Evolutionary conservation across 2,888 invertebrate species (phyloP), one percentile per base, ranked within the genome.

Genomic region (Plagodis pulveraria): DNA sequence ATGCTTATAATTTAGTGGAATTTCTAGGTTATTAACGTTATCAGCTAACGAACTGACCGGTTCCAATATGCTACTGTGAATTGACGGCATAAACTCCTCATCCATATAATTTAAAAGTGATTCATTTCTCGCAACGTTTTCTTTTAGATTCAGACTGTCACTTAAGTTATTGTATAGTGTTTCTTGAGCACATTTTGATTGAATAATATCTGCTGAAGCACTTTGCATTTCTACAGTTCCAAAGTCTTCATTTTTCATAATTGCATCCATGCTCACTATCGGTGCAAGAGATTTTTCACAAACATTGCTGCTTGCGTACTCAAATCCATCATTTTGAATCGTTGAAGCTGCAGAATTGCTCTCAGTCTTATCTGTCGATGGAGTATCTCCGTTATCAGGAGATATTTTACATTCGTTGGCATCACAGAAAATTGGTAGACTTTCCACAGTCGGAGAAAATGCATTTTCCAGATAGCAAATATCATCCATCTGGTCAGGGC

Each of bases 401-500:
- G 92, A 91, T 67, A 78, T 80, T 81, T 92, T 92, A 73, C 80
- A 84, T 65, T 87, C 88, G 73, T 81, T 86, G 65, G 68, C 84
- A 81, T 86, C 87, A 84, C 87, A 88, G 74, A 92, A 91, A 71
- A 85, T 88, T 65, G 92, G 92, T 73, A 95, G 86, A 72, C 95
- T 94, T 78, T 95, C 95, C 66, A 94, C 94, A 64, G 95, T 95
- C 50, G 95, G 95, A 55, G 95, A 95, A 84, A 95, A 93, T 66
- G 94, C 92, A 76, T 94, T 94, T 74, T 94, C 94, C 70, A 94
- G 87, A 68, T 94, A 93, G 68, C 94, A 94, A 67, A 94, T 94
- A 74, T 94, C 95, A 76, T 96, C 96, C 97, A 98, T 97, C 86
- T 97, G 97, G 87, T 97, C 97, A 0, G 97, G 97, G 8, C 97